Evolutionary conservation across 2,888 invertebrate genomes (phyloP).

Genomic region (Apamea anceps): DNA sequence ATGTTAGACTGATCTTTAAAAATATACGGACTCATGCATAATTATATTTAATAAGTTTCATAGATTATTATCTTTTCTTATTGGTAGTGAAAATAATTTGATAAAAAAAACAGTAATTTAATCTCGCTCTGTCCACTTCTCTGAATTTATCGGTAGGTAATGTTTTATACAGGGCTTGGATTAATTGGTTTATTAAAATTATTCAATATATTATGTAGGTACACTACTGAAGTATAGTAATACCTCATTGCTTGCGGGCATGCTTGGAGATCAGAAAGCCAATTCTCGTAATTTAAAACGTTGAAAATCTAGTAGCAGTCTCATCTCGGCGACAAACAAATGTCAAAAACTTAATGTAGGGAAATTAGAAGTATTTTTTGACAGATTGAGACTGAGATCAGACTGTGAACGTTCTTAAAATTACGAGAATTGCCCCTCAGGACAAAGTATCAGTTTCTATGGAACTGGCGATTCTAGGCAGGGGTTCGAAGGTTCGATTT

Average conservation of each 20-base stretch:
- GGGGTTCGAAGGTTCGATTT: not conserved
- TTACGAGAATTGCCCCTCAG: no score
- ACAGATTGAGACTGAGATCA: no score
- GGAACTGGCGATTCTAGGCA: constrained; percentile 37
- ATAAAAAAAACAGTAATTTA: constrained; percentile 67
- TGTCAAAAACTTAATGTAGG: no score
- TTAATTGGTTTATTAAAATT: constrained; percentile 71
- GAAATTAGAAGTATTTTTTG: no score
- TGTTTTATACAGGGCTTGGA: constrained; percentile 83
- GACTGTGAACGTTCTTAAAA: no score
- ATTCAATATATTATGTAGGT: constrained; percentile 69
- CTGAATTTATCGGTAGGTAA: constrained; percentile 77
- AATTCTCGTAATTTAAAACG: no score
- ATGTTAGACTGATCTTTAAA: constrained; percentile 90
- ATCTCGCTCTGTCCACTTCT: constrained; percentile 86
- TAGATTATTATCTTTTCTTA: constrained; percentile 79
- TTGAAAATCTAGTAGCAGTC: no score
- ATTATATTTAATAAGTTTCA: constrained; percentile 81
- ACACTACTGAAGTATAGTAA: constrained; percentile 70
- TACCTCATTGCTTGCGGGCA: constrained; percentile 77
- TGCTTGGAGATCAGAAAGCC: constrained; percentile 72
- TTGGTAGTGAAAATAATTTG: constrained; percentile 75
- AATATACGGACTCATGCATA: constrained; percentile 84
- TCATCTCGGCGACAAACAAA: no score
- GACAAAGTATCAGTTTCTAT: constrained; percentile 49